These are phyloP conservation scores for Ochotona curzoniae DNA, from an alignment of 2,113 vertebrate species.

Conservation along the genomic window DNA sequence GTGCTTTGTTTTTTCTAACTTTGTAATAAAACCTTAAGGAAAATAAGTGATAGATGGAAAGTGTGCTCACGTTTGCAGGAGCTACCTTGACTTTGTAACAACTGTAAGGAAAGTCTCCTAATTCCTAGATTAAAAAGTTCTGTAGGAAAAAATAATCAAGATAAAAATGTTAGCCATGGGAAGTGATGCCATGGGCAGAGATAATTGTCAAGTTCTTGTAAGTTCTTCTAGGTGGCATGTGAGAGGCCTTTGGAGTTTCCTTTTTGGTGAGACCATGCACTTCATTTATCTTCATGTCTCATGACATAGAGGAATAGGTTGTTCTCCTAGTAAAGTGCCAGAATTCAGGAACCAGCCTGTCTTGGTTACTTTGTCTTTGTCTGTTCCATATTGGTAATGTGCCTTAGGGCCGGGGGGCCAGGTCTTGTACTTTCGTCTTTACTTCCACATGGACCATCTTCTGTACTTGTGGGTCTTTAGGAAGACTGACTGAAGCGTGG, in stretches of 20 bases:
- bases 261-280: neutral
- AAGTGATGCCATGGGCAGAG: neutral
- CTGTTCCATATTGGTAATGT: neutral
- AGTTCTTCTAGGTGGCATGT: neutral
- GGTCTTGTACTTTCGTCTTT: neutral
- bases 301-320: neutral
- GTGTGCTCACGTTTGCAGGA: neutral
- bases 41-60: slow-evolving; percentile 8
- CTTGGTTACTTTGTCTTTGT: neutral
- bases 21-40: neutral
- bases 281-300: neutral
- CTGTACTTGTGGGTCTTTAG: neutral
- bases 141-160: neutral
- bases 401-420: neutral
- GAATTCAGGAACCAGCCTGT: neutral
- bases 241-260: neutral
- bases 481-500: neutral
- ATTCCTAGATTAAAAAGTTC: slow-evolving; percentile 24
- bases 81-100: neutral
- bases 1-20: slow-evolving; percentile 1
- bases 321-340: neutral
- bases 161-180: neutral
- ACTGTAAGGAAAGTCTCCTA: neutral
- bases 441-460: neutral
- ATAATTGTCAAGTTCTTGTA: neutral